phyloP scores from a whole-genome alignment of 2,113 vertebrate species.

The Eurystomus gularis region DNA sequence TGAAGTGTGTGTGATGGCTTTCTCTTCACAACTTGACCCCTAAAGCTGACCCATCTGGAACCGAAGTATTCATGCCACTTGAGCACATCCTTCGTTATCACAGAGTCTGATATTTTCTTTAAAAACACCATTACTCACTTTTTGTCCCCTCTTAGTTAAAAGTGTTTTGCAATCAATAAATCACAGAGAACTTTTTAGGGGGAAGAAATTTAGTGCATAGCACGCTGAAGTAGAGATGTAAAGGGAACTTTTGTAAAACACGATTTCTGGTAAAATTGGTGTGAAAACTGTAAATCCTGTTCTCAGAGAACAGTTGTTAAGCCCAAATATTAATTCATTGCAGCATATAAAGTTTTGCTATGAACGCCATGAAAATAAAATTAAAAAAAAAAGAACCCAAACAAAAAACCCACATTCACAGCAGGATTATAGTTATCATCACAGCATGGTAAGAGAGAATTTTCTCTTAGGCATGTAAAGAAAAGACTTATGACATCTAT shows the following conservation, averaged over 20 bases:
- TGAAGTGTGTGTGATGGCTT: constrained; percentile 86
- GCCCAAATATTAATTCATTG: background rate
- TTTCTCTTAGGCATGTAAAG: background rate
- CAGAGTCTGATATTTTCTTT: constrained; percentile 67
- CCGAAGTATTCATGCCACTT: constrained; percentile 77
- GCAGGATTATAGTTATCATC: background rate
- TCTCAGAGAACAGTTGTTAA: background rate
- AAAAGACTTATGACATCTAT: background rate
- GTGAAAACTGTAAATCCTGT: background rate
- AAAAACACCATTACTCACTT: constrained; percentile 53
- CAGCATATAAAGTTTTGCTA: background rate
- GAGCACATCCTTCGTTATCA: constrained; percentile 67
- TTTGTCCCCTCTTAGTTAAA: constrained; percentile 17
- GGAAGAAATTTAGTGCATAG: background rate
- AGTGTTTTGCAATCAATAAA: background rate
- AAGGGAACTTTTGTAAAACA: background rate
- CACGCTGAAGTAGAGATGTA: background rate
- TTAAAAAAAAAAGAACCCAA: background rate
- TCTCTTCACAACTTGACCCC: constrained; percentile 82
- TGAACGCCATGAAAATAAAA: background rate
- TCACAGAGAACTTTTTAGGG: background rate
- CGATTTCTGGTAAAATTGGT: background rate
- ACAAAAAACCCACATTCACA: background rate
- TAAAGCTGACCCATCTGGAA: constrained; percentile 78
- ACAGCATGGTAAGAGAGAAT: background rate